Evolutionary conservation across 2,888 invertebrate species (phyloP).

Genomic region (Neoascia interrupta): DNA sequence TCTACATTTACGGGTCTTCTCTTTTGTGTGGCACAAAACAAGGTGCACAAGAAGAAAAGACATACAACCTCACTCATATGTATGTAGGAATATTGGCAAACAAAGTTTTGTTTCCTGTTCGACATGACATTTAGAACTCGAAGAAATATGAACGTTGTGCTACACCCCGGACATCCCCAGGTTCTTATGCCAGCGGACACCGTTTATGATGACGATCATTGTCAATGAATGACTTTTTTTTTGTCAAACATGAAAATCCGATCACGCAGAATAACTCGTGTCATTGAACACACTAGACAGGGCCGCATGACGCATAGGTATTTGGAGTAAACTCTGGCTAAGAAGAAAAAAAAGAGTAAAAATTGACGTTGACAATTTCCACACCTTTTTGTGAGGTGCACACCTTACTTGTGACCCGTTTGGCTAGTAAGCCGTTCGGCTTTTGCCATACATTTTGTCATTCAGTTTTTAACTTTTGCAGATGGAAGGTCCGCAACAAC

Average conservation of each 20-base stretch:
- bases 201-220: too few relatives aligned
- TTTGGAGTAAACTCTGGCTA: too few relatives aligned
- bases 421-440: too few relatives aligned
- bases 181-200: not conserved
- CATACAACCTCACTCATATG: conserved; percentile 36
- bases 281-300: conserved; percentile 11
- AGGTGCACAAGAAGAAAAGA: conserved; percentile 41
- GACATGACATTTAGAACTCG: conserved; percentile 8
- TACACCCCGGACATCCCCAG: conserved; percentile 6
- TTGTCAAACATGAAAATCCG: conserved; percentile 32
- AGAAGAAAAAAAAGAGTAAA: too few relatives aligned
- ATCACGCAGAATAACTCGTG: conserved; percentile 36
- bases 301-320: conserved; percentile 9
- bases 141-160: conserved; percentile 38
- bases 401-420: conserved; percentile 6
- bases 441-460: conserved; percentile 5
- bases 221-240: conserved; percentile 16
- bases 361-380: conserved; percentile 28
- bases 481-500: conserved; percentile 78
- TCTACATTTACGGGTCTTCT: conserved; percentile 34
- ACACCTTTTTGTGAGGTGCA: not conserved
- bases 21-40: conserved; percentile 2
- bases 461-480: conserved; percentile 74
- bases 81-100: too few relatives aligned
- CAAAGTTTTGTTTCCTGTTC: conserved; percentile 45